phyloP scores from a whole-genome alignment of 2,113 vertebrate species.

The mouse (Mus musculus) region DNA sequence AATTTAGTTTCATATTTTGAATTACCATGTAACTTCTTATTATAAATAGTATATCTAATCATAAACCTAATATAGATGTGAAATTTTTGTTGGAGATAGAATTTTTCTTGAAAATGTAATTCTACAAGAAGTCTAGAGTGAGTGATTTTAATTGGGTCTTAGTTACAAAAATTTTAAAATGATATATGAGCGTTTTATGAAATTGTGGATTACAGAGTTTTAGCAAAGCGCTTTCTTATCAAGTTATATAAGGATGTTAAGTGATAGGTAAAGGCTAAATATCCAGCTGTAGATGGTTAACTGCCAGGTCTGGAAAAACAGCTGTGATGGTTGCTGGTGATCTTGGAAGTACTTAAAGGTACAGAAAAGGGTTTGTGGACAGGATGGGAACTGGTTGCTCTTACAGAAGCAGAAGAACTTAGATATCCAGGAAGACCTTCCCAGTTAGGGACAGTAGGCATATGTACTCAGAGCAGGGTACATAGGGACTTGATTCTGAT shows the following conservation, averaged over 20 bases:
- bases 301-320: background rate
- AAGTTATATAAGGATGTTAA: background rate
- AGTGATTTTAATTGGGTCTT: background rate
- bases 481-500: background rate
- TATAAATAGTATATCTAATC: conserved; percentile 4
- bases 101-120: background rate
- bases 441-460: background rate
- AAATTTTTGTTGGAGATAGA: background rate
- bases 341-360: background rate
- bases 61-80: background rate
- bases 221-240: background rate
- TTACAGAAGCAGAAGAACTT: background rate
- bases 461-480: background rate
- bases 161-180: conserved; percentile 45
- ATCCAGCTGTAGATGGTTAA: background rate
- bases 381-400: background rate
- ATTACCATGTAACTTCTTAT: background rate
- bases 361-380: conserved; percentile 19
- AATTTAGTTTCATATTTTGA: conserved; percentile 23
- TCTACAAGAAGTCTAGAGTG: background rate
- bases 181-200: background rate
- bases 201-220: background rate
- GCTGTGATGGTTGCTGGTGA: background rate
- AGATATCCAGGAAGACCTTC: background rate
- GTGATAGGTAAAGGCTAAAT: background rate